These are phyloP conservation scores for Apocheima hispidaria DNA, from an alignment of 2,888 invertebrate species.

Conservation along the genomic window DNA sequence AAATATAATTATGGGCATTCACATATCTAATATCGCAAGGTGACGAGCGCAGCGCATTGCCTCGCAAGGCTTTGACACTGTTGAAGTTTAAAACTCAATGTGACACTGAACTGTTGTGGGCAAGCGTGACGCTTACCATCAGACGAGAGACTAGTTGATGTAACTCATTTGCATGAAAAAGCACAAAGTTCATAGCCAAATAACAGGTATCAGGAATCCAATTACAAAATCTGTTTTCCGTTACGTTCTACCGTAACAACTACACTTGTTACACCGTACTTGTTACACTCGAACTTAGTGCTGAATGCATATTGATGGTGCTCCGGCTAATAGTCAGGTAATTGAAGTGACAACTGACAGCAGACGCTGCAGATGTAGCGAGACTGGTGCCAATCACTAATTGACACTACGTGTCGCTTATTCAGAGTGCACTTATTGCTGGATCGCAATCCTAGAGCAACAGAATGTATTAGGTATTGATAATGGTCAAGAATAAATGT, in stretches of 20 bases:
- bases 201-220: background rate
- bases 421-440: conserved; percentile 25
- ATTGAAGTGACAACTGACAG: conserved; percentile 14
- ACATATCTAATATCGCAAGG: no score
- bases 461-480: background rate
- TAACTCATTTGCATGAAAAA: no score
- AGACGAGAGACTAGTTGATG: no score
- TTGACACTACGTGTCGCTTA: conserved; percentile 37
- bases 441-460: background rate
- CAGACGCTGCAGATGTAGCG: conserved; percentile 12
- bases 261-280: background rate
- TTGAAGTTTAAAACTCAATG: no score
- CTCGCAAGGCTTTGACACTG: no score
- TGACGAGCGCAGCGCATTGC: no score
- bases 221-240: background rate
- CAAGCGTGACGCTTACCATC: no score
- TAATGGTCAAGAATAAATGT: background rate
- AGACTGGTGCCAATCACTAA: conserved; percentile 39
- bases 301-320: conserved; percentile 32
- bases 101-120: no score
- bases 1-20: no score
- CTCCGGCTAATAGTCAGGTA: conserved; percentile 29
- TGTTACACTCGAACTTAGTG: background rate
- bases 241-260: no score
- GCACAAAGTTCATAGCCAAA: no score